Evolutionary conservation across 2,113 vertebrate genomes (phyloP).

Genomic region (Zingel zingel): DNA sequence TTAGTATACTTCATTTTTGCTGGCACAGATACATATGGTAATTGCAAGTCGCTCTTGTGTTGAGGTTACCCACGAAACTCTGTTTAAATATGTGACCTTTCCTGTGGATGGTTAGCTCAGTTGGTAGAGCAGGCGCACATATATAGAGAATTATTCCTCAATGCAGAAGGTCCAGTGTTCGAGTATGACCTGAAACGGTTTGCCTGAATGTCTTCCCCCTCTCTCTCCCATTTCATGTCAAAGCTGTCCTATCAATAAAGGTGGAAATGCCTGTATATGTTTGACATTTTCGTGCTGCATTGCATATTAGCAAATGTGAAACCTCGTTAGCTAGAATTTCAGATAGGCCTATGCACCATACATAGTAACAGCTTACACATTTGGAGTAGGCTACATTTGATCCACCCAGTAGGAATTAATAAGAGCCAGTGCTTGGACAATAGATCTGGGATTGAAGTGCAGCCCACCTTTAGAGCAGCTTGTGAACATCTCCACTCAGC

Average conservation of each 20-base stretch:
- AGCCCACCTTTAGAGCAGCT: conserved; percentile 88
- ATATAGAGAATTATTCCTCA: too few relatives aligned
- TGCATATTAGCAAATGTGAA: neutral
- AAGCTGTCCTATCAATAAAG: too few relatives aligned
- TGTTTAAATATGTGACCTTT: neutral
- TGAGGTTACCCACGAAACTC: neutral
- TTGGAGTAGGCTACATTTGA: neutral
- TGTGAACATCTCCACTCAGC: conserved; percentile 84
- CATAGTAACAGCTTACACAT: neutral
- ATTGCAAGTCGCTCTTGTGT: neutral
- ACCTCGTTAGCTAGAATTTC: neutral
- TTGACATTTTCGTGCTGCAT: neutral
- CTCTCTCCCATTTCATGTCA: too few relatives aligned
- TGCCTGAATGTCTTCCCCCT: too few relatives aligned
- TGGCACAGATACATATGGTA: too few relatives aligned
- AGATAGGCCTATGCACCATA: neutral
- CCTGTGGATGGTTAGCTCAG: too few relatives aligned
- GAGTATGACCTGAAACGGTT: too few relatives aligned
- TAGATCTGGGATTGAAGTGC: too few relatives aligned
- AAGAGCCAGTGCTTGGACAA: neutral
- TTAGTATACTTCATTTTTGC: too few relatives aligned
- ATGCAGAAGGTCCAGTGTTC: too few relatives aligned
- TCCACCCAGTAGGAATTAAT: neutral
- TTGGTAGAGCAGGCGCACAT: too few relatives aligned
- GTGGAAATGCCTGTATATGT: too few relatives aligned